A percentile compares a stretch with the other conserved stretches of the same genome.
phyloP scores from a whole-genome alignment of 2,797 vertebrate species.

The Carapus acus region DNA sequence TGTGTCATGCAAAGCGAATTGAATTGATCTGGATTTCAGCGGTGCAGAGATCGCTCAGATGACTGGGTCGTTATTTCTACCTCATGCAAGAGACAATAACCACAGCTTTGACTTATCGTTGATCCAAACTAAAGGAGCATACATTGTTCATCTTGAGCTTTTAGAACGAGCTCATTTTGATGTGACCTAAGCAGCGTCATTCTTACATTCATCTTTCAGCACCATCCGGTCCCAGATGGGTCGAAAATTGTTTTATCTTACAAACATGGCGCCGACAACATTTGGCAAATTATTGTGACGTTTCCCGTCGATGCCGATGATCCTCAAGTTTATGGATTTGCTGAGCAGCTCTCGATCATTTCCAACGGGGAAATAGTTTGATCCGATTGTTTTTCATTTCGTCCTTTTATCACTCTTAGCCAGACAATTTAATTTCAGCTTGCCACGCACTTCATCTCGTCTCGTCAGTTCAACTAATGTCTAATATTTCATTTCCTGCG shows the following conservation, averaged over 20 bases:
- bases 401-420: conserved; percentile 1
- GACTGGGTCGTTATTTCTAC: conserved; percentile 27
- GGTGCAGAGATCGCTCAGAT: conserved; percentile 38
- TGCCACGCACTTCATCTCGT: conserved; percentile 9
- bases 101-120: conserved; percentile 25
- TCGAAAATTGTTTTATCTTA: conserved; percentile 2
- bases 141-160: conserved; percentile 7
- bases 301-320: background rate
- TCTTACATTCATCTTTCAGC: background rate
- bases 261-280: background rate
- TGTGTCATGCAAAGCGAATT: conserved; percentile 27
- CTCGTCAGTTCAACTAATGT: background rate
- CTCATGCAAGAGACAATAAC: conserved; percentile 35
- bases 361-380: too few species aligned
- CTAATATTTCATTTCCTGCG: background rate
- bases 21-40: conserved; percentile 35
- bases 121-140: conserved; percentile 13
- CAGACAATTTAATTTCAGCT: background rate
- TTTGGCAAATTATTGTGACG: background rate
- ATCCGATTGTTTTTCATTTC: background rate
- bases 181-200: background rate
- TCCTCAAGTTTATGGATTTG: background rate
- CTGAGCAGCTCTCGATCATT: background rate
- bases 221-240: background rate
- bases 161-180: background rate